Evolutionary conservation across 2,113 vertebrate genomes (phyloP).

Genomic region (Pseudonaja textilis): DNA sequence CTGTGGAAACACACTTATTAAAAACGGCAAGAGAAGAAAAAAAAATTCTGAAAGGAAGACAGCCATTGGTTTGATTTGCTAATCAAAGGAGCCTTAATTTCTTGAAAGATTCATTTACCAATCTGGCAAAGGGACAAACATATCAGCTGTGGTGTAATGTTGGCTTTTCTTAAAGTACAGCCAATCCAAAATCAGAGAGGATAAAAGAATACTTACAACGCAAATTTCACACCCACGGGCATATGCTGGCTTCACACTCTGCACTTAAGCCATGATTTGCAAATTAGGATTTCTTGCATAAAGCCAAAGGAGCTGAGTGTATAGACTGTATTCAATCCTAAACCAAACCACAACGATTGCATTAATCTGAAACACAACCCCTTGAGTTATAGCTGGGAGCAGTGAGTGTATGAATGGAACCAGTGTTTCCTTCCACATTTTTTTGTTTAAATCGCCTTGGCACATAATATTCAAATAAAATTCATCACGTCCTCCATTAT

Average conservation of each 20-base stretch:
- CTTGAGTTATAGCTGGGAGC: neutral
- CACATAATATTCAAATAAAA: neutral
- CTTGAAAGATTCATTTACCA: constrained; percentile 56
- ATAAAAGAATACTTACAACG: neutral
- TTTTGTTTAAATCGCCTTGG: neutral
- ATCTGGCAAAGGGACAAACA: constrained; percentile 46
- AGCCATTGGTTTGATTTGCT: constrained; percentile 42
- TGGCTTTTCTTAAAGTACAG: neutral
- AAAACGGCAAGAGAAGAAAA: constrained; percentile 34
- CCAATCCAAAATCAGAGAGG: neutral
- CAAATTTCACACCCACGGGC: neutral
- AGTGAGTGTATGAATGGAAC: neutral
- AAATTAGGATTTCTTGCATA: neutral
- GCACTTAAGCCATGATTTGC: neutral
- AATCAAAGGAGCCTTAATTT: constrained; percentile 44
- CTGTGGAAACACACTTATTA: constrained; percentile 22
- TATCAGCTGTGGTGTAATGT: constrained; percentile 30
- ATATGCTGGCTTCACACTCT: neutral
- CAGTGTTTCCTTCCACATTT: neutral
- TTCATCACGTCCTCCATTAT: neutral
- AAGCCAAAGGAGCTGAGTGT: neutral
- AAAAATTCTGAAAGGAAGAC: constrained; percentile 49
- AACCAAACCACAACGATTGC: neutral
- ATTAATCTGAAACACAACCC: neutral
- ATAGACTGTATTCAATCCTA: neutral